Evolutionary conservation across 2,797 vertebrate genomes (phyloP).

Genomic region (Crenuchus spilurus): DNA sequence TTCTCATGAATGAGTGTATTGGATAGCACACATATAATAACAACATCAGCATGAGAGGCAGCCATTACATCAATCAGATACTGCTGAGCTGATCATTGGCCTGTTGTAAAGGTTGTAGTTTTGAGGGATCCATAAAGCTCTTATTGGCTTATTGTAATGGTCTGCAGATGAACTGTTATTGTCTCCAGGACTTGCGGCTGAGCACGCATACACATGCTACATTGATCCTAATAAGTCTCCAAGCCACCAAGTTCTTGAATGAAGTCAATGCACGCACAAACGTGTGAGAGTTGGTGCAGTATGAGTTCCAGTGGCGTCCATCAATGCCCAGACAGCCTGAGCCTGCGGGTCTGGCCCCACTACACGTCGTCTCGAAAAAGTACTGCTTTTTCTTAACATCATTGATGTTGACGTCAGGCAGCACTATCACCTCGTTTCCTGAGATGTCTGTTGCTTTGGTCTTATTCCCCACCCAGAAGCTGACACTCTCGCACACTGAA

Average conservation of each 20-base stretch:
- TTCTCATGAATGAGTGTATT: conserved; percentile 17
- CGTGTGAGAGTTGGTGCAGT: conserved; percentile 96
- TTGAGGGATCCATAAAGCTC: neutral
- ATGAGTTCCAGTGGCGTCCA: conserved; percentile 95
- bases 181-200: conserved; percentile 88
- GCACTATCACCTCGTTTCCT: conserved; percentile 92
- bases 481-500: conserved; percentile 95
- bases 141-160: neutral
- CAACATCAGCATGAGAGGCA: neutral
- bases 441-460: conserved; percentile 95
- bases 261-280: conserved; percentile 94
- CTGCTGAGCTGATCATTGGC: neutral
- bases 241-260: conserved; percentile 90
- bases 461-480: conserved; percentile 95
- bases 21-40: conserved; percentile 23
- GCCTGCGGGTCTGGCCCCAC: conserved; percentile 74
- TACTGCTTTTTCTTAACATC: conserved; percentile 95
- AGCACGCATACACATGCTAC: conserved; percentile 97
- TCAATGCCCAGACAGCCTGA: conserved; percentile 93
- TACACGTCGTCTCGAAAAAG: conserved; percentile 97
- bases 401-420: conserved; percentile 93
- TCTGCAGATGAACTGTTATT: conserved; percentile 68
- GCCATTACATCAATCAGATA: neutral
- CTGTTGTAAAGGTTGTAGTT: neutral
- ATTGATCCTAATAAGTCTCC: conserved; percentile 95